Base-by-base conservation (phyloP, 1,140 invertebrate species). In the Ceratitis capitata region DNA sequence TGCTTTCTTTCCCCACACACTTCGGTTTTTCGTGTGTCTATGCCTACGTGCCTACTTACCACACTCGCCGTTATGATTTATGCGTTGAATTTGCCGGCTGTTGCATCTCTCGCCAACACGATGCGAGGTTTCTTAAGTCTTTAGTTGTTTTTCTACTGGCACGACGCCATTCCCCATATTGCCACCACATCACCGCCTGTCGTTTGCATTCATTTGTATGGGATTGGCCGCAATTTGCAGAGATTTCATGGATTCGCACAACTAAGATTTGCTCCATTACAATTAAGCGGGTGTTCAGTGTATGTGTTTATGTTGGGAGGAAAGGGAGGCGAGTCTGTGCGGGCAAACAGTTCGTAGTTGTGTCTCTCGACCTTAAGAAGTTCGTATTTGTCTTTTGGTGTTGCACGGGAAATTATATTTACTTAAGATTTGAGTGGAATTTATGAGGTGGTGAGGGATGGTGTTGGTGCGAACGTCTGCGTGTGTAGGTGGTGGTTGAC, bases 171-270 rank as follows among this genome's bases (percentile, higher is more conserved):
- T 32, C 51, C 47, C 9, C 19, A 39, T 7, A 16, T 6, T 16
- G 10, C 19, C n/a, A 64, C 83, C 86, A 85, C 89, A 89, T 88
- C 88, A 87, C 89, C 89, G 88, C 89, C 89, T 89, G 89, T 90
- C 89, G 89, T 89, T 90, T 88, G 88, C 90, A 89, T 89, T 88
- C 89, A 90, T 90, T 90, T 90, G 89, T 89, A 87, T 90, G 89
- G 69, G 89, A 90, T 90, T 90, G 89, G 88, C 89, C 88, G 89
- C 89, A 90, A 90, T 90, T 90, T 90, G 89, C 89, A 88, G 87
- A 90, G 89, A 90, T 90, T 88, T 90, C 86, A 78, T 78, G 69
- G 69, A 78, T 47, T 78, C 69, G 69, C 69, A 78, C 69, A 78
- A 78, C 69, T 78, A 47, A 78, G 69, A 78, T 78, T 78, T 78